Percentiles rank a stretch among this genome's conserved stretches.
These are phyloP conservation scores for Silurus glanis DNA, from an alignment of 2,113 vertebrate genomes.

Conservation along the genomic window DNA sequence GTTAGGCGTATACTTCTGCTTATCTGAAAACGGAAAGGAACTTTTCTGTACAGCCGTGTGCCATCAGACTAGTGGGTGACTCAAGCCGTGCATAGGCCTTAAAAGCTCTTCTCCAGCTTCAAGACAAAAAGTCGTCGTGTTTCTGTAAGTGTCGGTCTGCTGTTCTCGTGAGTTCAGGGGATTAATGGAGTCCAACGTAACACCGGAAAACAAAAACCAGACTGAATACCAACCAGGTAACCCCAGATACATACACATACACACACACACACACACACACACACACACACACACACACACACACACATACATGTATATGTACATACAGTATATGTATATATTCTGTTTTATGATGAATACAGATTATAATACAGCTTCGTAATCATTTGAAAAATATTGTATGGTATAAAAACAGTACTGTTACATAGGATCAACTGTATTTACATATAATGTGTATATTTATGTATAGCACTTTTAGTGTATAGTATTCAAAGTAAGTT, in stretches of 20 bases:
- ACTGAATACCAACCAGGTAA: slow-evolving; percentile 25
- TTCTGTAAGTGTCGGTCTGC: too few relatives aligned
- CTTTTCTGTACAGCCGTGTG: not conserved
- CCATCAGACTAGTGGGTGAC: not conserved
- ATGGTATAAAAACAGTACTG: not conserved
- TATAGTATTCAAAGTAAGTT: not conserved
- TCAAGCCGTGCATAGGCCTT: not conserved
- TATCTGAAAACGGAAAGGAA: not conserved
- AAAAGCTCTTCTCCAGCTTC: too few relatives aligned
- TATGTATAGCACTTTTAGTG: not conserved
- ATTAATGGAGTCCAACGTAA: not conserved
- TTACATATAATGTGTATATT: not conserved
- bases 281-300: not conserved
- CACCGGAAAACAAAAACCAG: not conserved
- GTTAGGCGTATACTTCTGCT: not conserved
- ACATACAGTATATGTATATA: not conserved
- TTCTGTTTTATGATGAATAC: not conserved
- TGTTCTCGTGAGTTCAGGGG: not conserved
- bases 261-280: not conserved
- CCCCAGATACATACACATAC: not conserved
- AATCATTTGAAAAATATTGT: not conserved
- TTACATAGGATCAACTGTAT: not conserved
- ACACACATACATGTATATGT: not conserved
- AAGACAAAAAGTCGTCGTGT: not conserved
- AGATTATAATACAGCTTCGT: not conserved